Conservation (phyloP, 2,113 vertebrate genomes). For the Notarius lentiginosus region DNA sequence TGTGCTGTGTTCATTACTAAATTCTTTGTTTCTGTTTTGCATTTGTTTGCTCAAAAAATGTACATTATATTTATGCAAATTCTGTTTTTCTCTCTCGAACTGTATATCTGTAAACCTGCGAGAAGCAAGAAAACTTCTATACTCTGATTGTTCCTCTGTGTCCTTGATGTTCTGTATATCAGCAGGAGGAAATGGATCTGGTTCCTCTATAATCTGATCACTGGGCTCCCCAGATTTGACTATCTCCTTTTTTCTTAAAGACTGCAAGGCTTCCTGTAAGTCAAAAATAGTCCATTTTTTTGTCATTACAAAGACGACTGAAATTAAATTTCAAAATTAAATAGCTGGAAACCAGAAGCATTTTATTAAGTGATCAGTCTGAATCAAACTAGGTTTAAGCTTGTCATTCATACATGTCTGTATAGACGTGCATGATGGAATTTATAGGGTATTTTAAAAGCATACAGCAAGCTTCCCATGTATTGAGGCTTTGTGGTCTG, state of each 20-base stretch:
- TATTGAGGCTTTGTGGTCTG: neutral
- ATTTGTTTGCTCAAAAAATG: neutral
- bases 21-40: neutral
- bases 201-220: conserved; percentile 33
- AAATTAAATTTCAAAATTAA: neutral
- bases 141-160: conserved; percentile 41
- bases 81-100: neutral
- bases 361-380: neutral
- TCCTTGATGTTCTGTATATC: conserved; percentile 15
- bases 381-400: neutral
- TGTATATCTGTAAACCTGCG: neutral
- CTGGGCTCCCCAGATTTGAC: conserved; percentile 48
- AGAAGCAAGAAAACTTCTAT: neutral
- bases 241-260: conserved; percentile 56
- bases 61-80: neutral
- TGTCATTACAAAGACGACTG: neutral
- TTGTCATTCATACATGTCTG: neutral
- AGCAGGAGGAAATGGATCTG: conserved; percentile 35
- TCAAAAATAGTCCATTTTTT: conserved; percentile 16
- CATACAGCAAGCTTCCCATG: neutral
- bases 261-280: conserved; percentile 62
- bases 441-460: neutral
- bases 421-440: neutral
- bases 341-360: neutral
- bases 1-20: conserved; percentile 39